phyloP scores from a whole-genome alignment of 2,888 invertebrate genomes.

The Cheilosia pagana region DNA sequence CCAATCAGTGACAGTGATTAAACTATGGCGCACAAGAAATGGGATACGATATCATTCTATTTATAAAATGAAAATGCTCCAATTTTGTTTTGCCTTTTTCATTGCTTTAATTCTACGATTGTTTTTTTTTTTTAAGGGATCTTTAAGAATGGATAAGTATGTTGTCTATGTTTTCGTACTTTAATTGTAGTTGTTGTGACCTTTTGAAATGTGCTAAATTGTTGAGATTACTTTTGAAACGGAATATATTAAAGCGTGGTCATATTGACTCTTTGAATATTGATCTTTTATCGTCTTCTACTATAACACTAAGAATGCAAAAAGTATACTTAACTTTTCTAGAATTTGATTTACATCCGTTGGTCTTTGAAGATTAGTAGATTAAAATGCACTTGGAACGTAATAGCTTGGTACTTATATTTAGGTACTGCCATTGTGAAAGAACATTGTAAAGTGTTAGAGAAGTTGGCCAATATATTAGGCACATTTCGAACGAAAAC shows the following conservation, averaged over 20 bases:
- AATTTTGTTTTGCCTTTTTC: slow-evolving; percentile 24
- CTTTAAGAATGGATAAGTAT: neutral
- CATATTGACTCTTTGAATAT: too few relatives aligned
- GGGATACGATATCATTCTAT: slow-evolving; percentile 50
- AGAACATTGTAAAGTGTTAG: too few relatives aligned
- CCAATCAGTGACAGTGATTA: slow-evolving; percentile 69
- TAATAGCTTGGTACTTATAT: too few relatives aligned
- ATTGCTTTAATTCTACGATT: slow-evolving; percentile 1
- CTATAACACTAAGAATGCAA: too few relatives aligned
- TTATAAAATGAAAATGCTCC: slow-evolving; percentile 51
- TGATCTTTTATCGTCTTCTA: too few relatives aligned
- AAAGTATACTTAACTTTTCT: too few relatives aligned
- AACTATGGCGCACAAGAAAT: slow-evolving; percentile 40
- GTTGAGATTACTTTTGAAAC: neutral
- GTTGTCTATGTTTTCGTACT: slow-evolving; percentile 9
- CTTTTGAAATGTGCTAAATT: slow-evolving; percentile 9
- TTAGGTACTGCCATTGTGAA: too few relatives aligned
- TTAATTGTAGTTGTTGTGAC: neutral
- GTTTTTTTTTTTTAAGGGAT: neutral
- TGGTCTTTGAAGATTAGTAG: too few relatives aligned
- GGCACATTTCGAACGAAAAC: too few relatives aligned
- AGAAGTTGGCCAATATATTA: too few relatives aligned
- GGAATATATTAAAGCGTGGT: neutral
- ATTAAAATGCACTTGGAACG: too few relatives aligned
- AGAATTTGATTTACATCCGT: too few relatives aligned